Evolutionary conservation across 1,140 invertebrate genomes (phyloP), one percentile per base, ranked within the genome.

Genomic region (Orius insidiosus): DNA sequence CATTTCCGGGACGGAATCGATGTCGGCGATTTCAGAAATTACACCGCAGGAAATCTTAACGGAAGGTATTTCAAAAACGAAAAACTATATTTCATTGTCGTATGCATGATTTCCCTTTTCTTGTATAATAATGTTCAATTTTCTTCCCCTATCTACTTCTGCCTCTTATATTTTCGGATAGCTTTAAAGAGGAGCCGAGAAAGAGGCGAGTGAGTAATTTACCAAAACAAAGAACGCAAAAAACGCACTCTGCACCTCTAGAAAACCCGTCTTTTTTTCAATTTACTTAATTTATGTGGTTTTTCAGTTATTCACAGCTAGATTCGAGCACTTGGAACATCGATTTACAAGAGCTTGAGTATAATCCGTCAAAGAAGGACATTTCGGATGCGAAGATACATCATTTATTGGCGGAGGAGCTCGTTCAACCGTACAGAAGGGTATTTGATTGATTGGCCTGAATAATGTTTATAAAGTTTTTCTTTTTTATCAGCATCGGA

Each of bases 341-440:
- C 53, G 89, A 95, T 60, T 79, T 93, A 68, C 85, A 87, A 60
- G 86, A 92, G 58, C 63, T 93, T 54, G 85, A 92, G 59, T 92
- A 92, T 59, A 88, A 85, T 70, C 84, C 85, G 44, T 85, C 80
- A 33, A 85, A 80, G 58, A 87, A 87, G 60, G 87, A 92, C 66
- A 62, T 90, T 42, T 89, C 85, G 3, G 89, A 94, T 63, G 85
- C 85, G 7, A 84, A 77, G 61, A 88, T 94, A 52, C 89, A 95
- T 65, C 88, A 94, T 63, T 68, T 96, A 31, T 66, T 95, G 10
- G 82, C 84, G 6, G 87, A 93, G 63, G 85, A 90, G 63, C 68
- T 94, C 46, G 83, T 82, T 60, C 86, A 86, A 63, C 85, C 88
- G 7, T 80, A 85, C 58, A 77, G 82, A 68, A 73, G 83, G 63